Evolutionary conservation across 2,113 vertebrate genomes (phyloP), one percentile per base, ranked within the genome.

Genomic region (Xiphophorus maculatus): DNA sequence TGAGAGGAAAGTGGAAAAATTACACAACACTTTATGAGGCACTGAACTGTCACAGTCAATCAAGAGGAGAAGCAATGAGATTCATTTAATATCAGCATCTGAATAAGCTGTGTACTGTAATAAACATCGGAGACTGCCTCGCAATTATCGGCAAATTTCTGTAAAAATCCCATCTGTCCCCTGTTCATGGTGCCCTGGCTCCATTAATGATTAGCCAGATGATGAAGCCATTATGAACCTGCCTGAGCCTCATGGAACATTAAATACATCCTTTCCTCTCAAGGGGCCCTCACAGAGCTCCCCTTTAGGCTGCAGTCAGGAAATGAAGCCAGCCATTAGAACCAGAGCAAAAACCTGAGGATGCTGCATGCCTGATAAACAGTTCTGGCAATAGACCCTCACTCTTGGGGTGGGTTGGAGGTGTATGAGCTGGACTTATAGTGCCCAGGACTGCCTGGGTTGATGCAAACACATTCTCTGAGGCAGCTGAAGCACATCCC

Each of bases 221-320:
- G 90, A 91, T 86, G 80, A 89, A 82, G 88, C 77, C 87, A 83
- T 91, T 90, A 90, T 79, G 89, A 91, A 88, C 85, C 85, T 89
- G 85, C 79, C 86, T 89, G 85, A 84, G 82, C 77, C 82, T 92
- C 85, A 77, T 89, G 85, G 89, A 92, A 92, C 89, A 93, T 92
- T 90, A 90, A 90, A 92, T 88, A 88, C 85, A 90, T 90, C 81
- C 87, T 81, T 89, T 93, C 89, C 89, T 91, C 90, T 90, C 90
- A 62, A 60, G 80, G 78, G 88, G 79, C 78, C 83, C 84, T 84
- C 73, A 64, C 74, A 71, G 73, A 62, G 84, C 76, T 79, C 76
- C 75, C 76, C 80, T 78, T 81, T 14, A 76, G 62, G 73, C 79
- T 85, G 71, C 83, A 82, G 82, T 69, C 84, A 84, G 92, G 88